Evolutionary conservation across 2,113 vertebrate species (phyloP), one percentile per base, ranked within the genome.

Genomic region (Aldabrachelys gigantea): DNA sequence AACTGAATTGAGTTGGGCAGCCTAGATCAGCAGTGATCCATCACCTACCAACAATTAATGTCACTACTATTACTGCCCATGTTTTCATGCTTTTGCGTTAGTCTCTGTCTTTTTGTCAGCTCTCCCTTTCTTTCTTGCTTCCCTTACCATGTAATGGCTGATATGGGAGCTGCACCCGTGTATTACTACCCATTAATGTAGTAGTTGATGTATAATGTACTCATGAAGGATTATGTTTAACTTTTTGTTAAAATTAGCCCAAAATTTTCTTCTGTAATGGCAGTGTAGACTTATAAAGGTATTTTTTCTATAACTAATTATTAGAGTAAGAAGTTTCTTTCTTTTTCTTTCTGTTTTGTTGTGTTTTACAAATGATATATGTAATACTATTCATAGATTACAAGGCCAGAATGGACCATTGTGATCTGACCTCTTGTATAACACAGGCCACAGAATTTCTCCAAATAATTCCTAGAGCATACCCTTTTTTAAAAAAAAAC

Each of bases 251-350:
- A 72, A 72, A 41, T 1, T 12, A 24, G 38, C 10, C 38, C 72
- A 24, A 6, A 24, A 41, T 3, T 75, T 24, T 44, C 72, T 75
- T 41, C 38, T 25, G 19, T 41, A 75, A 75, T 75, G 38, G n/a
- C 72, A 75, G 22, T 75, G 35, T 85, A 94, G 83, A 38, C 24
- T 86, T 38, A 2, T 86, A 49, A 82, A 89, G 92, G 95, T 95
- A 87, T 83, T 96, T 83, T 96, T 93, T 96, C 93, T 95, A 12
- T 90, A 62, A 13, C 93, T 92, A 44, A 41, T 38, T 41, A 96
- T 92, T 94, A 91, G 81, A 93, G 84, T 75, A 92, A 92, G 57
- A 82, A 41, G 19, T 85, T 49, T 93, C 92, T 95, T 93, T 80
- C 81, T 86, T 86, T 52, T 75, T 44, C 11, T 75, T 72, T 86